phyloP scores from a whole-genome alignment of 64 coral and sea anemone species.

The Acropora yongei region DNA sequence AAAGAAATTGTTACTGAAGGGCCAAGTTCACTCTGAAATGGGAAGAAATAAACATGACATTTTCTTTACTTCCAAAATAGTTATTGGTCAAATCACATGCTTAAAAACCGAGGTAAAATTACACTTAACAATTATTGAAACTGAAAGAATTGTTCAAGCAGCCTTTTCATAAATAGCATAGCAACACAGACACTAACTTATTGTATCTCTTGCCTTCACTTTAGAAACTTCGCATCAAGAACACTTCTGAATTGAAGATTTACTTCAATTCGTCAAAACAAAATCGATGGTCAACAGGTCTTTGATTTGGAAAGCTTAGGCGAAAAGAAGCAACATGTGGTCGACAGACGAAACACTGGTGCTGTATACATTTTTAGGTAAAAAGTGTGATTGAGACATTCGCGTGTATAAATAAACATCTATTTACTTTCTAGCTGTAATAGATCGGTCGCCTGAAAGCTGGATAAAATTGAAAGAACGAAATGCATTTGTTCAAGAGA shows the following conservation, averaged over 20 bases:
- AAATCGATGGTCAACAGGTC: conserved; percentile 8
- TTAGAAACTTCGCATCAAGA: neutral
- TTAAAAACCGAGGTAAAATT: neutral
- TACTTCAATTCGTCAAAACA: neutral
- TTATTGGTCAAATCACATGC: no score
- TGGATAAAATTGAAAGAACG: neutral
- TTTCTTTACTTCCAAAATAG: no score
- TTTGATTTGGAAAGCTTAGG: neutral
- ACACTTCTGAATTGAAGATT: neutral
- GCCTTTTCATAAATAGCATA: neutral
- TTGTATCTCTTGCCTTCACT: neutral
- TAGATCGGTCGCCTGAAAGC: neutral
- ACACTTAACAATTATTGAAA: neutral
- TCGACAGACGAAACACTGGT: neutral
- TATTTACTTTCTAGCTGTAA: neutral
- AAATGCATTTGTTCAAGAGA: neutral
- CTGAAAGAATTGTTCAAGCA: neutral
- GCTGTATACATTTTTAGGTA: neutral
- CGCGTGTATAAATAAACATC: no score
- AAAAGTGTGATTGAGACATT: neutral
- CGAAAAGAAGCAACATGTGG: conserved; percentile 33
- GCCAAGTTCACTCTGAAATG: neutral
- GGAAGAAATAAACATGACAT: neutral
- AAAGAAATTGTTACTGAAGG: neutral
- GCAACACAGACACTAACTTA: neutral